phyloP scores from a whole-genome alignment of 2,888 invertebrate species.

The Troides aeacus region DNA sequence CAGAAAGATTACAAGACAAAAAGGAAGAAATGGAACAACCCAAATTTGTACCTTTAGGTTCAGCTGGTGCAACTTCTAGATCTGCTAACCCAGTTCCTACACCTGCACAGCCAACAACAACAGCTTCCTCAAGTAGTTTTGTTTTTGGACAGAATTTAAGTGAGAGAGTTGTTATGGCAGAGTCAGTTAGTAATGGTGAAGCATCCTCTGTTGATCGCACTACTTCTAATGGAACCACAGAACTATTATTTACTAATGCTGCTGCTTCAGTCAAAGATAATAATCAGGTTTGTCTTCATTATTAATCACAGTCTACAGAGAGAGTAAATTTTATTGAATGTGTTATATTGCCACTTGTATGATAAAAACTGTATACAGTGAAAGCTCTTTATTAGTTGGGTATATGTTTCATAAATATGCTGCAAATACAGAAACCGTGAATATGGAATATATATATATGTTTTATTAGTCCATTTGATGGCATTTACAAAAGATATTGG shows the following conservation, averaged over 20 bases:
- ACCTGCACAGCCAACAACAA: constrained; percentile 54
- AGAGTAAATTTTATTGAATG: no score
- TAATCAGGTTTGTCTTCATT: constrained; percentile 51
- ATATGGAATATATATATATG: no score
- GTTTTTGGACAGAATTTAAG: constrained; percentile 96
- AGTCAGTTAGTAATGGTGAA: constrained; percentile 76
- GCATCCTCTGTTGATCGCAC: constrained; percentile 57
- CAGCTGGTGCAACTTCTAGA: constrained; percentile 56
- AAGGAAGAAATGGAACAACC: constrained; percentile 60
- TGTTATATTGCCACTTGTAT: no score
- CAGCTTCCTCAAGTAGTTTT: constrained; percentile 83
- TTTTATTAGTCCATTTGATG: no score
- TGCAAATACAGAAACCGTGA: no score
- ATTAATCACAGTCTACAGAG: neutral
- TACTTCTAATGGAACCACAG: constrained; percentile 81
- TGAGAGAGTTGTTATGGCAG: constrained; percentile 87
- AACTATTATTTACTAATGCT: constrained; percentile 87
- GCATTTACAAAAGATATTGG: no score
- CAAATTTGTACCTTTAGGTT: constrained; percentile 73
- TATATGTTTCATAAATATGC: no score
- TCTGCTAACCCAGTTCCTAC: constrained; percentile 76
- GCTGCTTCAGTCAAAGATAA: constrained; percentile 79
- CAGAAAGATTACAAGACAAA: constrained; percentile 53
- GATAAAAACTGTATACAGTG: no score
- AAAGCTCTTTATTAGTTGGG: no score